These are phyloP conservation scores for Thalpophila matura DNA, from an alignment of 2,888 invertebrate species.

Conservation along the genomic window DNA sequence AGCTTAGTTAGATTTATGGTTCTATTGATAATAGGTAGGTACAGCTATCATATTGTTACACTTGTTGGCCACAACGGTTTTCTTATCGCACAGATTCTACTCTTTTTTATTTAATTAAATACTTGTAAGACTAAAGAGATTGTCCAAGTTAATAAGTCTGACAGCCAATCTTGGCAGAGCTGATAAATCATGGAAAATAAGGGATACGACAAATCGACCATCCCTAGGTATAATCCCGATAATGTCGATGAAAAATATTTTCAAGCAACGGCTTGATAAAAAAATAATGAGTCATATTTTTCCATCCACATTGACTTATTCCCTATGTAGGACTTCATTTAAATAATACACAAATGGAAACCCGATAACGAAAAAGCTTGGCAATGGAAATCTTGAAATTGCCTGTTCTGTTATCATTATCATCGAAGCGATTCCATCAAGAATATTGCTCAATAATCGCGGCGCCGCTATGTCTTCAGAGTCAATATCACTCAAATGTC, in stretches of 20 bases:
- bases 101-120: too few species aligned
- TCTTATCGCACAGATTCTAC: too few species aligned
- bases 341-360: constrained; percentile 9
- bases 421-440: not conserved
- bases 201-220: too few species aligned
- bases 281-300: constrained; percentile 13
- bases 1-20: too few species aligned
- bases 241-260: not conserved
- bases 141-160: too few species aligned
- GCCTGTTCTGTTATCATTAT: constrained; percentile 4
- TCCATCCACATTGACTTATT: constrained; percentile 8
- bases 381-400: not conserved
- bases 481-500: constrained; percentile 34
- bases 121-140: too few species aligned
- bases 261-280: not conserved
- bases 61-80: too few species aligned
- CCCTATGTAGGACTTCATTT: constrained; percentile 1
- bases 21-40: too few species aligned
- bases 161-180: too few species aligned
- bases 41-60: too few species aligned
- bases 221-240: too few species aligned
- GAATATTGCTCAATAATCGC: constrained; percentile 5
- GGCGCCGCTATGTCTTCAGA: constrained; percentile 22
- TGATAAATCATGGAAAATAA: too few species aligned
- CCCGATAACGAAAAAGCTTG: not conserved